Evolutionary conservation across 1,140 invertebrate genomes (phyloP), one percentile per base, ranked within the genome.

Genomic region (Megalopta genalis): DNA sequence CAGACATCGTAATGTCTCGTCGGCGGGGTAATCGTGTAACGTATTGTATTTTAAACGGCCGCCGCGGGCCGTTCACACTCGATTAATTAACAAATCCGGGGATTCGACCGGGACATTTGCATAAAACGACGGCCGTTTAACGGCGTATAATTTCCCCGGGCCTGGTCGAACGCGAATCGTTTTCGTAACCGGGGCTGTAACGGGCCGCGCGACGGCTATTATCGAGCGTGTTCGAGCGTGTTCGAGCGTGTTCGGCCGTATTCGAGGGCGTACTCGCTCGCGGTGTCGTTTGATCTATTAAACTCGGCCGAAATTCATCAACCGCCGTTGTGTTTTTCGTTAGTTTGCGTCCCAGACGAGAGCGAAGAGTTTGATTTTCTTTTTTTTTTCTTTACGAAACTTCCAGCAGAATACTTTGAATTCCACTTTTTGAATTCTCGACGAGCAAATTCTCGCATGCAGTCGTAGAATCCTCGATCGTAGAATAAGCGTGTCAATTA

Each of bases 61-160:
- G n/a, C 59, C 27, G n/a, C 18, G 25, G 54, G 0, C 59, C n/a
- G 42, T 63, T 71, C 23, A 18, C 37, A 71, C 12, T 57, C 49
- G 76, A 71, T 64, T 78, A 71, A 78, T 78, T 78, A 69, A 78
- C 59, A 72, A 78, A 54, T 72, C 59, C 46, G 64, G 37, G 5
- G n/a, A 27, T 37, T 52, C 14, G 12, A 14, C 16, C 23, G 12
- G 49, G 21, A 18, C 21, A 68, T 76, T 72, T 64, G 68, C 59
- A 72, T 72, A n/a, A 64, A 78, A 72, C 66, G 46, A 12, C 60
- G 42, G 12, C 62, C 75, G 66, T 59, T 77, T 70, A 75, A 75
- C 23, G 23, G 18, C 18, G 23, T 67, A 59, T 70, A 62, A 70
- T 63, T 70, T 27, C 16, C 25, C 10, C 12, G 16, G 16, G 14